A percentile compares a stretch with the other conserved stretches of the same genome.
Evolutionary conservation across 1,140 invertebrate species (phyloP).

Genomic region (Sarcophaga peregrina): DNA sequence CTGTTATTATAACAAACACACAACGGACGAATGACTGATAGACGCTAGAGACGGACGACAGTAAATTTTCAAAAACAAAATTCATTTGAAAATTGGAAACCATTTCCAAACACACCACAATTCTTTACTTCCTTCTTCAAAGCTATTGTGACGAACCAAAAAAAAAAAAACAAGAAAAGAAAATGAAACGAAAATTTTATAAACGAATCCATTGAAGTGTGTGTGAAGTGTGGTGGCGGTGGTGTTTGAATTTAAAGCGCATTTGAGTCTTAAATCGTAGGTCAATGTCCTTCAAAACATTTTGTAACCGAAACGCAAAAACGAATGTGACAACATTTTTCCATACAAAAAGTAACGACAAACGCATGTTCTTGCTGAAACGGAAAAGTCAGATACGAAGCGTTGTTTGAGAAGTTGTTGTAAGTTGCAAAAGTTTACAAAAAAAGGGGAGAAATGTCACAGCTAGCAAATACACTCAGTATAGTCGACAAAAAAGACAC

Average conservation of each 20-base stretch:
- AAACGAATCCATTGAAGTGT: not conserved
- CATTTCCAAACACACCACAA: not conserved
- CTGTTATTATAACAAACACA: not conserved
- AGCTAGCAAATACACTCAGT: not conserved
- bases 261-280: conserved; percentile 42
- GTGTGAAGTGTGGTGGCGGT: not conserved
- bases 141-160: not conserved
- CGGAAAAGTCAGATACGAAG: not conserved
- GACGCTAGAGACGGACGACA: not conserved
- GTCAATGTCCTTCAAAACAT: conserved; percentile 49
- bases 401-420: not conserved
- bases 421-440: not conserved
- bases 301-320: conserved; percentile 37
- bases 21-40: conserved; percentile 29
- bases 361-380: conserved; percentile 8
- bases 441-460: conserved; percentile 26
- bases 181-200: conserved; percentile 4
- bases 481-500: too few species aligned
- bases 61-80: not conserved
- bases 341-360: conserved; percentile 34
- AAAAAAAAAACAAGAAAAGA: too few species aligned
- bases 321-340: conserved; percentile 29
- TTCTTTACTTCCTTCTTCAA: not conserved
- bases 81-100: not conserved
- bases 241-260: not conserved